Evolutionary conservation across 2,797 vertebrate species (phyloP).

Genomic region (Cossypha niveicapilla): DNA sequence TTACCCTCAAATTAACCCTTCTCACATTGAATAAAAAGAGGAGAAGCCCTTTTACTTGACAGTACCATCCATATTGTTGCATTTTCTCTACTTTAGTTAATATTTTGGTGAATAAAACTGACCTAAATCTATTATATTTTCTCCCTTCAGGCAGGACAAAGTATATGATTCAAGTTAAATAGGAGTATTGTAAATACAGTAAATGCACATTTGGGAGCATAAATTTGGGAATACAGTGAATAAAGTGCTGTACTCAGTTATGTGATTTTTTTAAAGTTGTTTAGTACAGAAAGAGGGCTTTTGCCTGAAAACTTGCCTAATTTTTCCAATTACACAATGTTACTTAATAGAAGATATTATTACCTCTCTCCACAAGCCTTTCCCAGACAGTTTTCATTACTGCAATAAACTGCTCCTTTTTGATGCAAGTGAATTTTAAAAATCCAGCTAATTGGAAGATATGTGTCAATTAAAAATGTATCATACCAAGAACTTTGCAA

Average conservation of each 20-base stretch:
- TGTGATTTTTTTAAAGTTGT: not conserved
- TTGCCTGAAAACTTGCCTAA: not conserved
- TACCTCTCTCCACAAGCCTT: not conserved
- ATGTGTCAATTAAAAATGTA: not conserved
- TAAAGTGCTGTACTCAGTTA: not conserved
- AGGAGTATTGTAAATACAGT: not conserved
- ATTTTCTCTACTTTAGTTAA: not conserved
- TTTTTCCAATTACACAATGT: not conserved
- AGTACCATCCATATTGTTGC: not conserved
- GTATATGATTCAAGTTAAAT: not conserved
- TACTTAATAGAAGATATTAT: not conserved
- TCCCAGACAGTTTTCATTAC: not conserved
- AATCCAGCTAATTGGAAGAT: not conserved
- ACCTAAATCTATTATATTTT: not conserved
- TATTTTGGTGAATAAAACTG: not conserved
- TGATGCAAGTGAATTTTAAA: not conserved
- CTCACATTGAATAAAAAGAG: not conserved
- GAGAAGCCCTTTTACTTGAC: not conserved
- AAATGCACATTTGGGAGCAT: not conserved
- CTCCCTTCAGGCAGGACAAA: not conserved
- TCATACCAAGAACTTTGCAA: not conserved
- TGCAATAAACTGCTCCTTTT: not conserved
- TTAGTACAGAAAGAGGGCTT: not conserved
- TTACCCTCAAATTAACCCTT: conserved; percentile 7
- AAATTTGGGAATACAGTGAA: not conserved